Conservation (phyloP, 2,797 vertebrate species). For the Propithecus deckenii region DNA sequence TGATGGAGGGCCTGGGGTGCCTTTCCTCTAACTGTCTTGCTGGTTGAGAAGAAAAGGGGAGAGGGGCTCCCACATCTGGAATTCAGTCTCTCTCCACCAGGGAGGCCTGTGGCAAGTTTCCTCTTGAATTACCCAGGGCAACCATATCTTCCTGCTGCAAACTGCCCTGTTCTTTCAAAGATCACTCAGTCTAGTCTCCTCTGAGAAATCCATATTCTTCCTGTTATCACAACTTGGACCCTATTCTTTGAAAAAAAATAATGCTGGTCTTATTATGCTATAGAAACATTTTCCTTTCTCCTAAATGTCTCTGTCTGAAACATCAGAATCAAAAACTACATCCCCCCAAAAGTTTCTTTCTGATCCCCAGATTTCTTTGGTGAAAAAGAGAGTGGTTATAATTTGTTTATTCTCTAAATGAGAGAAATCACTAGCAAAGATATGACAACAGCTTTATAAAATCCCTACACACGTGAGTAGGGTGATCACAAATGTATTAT, state of each 20-base stretch:
- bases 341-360: not conserved
- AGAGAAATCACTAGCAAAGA: not conserved
- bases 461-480: not conserved
- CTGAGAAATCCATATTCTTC: not conserved
- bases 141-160: not conserved
- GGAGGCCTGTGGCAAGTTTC: not conserved
- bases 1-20: not conserved
- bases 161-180: not conserved
- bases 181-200: not conserved
- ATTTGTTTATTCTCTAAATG: not conserved
- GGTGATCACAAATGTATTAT: not conserved
- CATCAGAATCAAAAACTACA: not conserved
- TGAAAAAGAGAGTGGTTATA: not conserved
- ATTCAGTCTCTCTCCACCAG: not conserved
- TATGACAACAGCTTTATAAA: not conserved
- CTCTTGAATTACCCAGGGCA: not conserved
- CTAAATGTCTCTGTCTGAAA: not conserved
- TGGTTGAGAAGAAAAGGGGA: not conserved
- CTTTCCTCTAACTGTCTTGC: not conserved
- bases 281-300: not conserved
- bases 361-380: conserved; percentile 9
- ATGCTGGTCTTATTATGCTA: not conserved
- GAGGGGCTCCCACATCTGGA: not conserved
- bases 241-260: not conserved
- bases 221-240: not conserved